phyloP scores from a whole-genome alignment of 2,113 vertebrate genomes.

The Ceyx cyanopectus region DNA sequence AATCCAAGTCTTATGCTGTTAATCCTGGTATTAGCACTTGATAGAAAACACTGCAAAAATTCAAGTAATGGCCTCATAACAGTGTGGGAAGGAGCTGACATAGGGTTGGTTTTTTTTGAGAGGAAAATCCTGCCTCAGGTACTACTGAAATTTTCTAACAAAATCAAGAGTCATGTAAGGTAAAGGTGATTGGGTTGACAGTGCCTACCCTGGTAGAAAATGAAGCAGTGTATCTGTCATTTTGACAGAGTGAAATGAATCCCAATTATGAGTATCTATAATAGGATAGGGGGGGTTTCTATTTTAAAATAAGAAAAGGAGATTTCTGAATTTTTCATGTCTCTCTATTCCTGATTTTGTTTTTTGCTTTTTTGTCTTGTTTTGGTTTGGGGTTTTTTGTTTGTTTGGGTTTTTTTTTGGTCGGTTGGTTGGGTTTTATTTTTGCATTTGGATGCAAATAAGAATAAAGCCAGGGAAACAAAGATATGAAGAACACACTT shows the following conservation, averaged over 20 bases:
- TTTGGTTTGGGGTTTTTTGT: too few species aligned
- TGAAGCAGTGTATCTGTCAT: neutral
- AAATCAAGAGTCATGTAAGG: neutral
- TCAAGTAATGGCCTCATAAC: neutral
- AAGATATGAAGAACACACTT: neutral
- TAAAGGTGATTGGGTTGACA: neutral
- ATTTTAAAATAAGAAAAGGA: neutral
- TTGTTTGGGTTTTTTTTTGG: too few species aligned
- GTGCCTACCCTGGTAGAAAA: neutral
- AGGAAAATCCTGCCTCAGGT: neutral
- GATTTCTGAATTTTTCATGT: neutral
- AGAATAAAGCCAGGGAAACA: neutral
- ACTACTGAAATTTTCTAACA: neutral
- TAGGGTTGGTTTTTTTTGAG: neutral
- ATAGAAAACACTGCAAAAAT: neutral
- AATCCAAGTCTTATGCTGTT: neutral
- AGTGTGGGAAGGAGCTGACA: neutral
- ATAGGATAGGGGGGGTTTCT: fast-evolving
- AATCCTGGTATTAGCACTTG: neutral
- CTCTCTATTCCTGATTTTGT: neutral
- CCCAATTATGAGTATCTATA: neutral
- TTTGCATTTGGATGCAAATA: neutral
- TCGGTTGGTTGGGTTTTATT: too few species aligned
- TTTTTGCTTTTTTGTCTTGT: too few species aligned
- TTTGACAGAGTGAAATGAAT: neutral